Percentiles rank a stretch among this genome's conserved stretches.
Evolutionary conservation across 2,888 invertebrate species (phyloP).

Genomic region (Asteroscopus sphinx): DNA sequence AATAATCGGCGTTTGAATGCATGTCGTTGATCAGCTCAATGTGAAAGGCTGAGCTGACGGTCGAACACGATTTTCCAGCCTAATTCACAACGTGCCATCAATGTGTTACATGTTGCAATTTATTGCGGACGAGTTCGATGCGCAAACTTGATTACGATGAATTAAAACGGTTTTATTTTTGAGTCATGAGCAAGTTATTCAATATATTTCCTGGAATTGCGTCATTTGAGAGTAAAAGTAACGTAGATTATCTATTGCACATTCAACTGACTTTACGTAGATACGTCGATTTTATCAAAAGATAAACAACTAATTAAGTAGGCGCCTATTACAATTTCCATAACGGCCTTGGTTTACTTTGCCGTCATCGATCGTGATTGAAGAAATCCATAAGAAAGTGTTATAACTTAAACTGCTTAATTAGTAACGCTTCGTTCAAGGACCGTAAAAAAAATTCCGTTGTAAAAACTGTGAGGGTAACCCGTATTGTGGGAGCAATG

Average conservation of each 20-base stretch:
- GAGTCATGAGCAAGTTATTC: conserved; percentile 44
- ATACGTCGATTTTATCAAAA: conserved; percentile 3
- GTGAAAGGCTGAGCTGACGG: conserved; percentile 76
- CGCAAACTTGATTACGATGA: conserved; percentile 65
- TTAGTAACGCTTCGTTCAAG: conserved; percentile 54
- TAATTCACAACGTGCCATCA: conserved; percentile 75
- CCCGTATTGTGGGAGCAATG: conserved; percentile 10
- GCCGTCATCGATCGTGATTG: conserved; percentile 47
- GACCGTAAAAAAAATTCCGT: conserved; percentile 23
- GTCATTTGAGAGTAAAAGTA: conserved; percentile 27
- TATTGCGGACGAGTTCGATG: conserved; percentile 70
- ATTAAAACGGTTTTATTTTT: conserved; percentile 62
- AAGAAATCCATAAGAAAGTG: conserved; percentile 58
- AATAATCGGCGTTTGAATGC: conserved; percentile 66
- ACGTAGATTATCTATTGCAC: background rate
- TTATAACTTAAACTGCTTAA: conserved; percentile 41
- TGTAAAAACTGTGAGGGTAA: conserved; percentile 20
- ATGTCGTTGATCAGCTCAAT: conserved; percentile 65
- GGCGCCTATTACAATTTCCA: too few species aligned
- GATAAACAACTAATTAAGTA: conserved; percentile 4
- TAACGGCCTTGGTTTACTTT: conserved; percentile 49
- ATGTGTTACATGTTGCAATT: conserved; percentile 70
- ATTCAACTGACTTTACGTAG: conserved; percentile 1
- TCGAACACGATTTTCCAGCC: conserved; percentile 80
- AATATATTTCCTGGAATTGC: conserved; percentile 49